A percentile compares a stretch with the other conserved stretches of the same genome.
Evolutionary conservation across 2,888 invertebrate genomes (phyloP).

Genomic region (Deladenus siricidicola): DNA sequence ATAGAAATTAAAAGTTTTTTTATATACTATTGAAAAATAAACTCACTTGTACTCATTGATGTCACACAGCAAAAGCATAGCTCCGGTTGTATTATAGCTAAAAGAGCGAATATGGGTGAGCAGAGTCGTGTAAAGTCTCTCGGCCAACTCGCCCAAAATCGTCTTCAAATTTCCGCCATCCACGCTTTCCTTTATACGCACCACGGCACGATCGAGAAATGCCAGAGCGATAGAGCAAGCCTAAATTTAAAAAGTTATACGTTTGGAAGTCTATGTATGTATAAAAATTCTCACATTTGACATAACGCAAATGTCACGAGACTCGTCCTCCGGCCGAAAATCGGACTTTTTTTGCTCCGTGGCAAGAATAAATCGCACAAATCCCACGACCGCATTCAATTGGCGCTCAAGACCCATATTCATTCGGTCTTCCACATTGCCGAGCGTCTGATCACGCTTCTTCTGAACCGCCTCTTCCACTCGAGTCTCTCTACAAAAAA

Average conservation of each 20-base stretch:
- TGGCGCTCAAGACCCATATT: slow-evolving; percentile 66
- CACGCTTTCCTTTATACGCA: slow-evolving; percentile 29
- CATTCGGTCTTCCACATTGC: slow-evolving; percentile 81
- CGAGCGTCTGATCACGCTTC: slow-evolving; percentile 74
- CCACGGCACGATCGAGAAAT: slow-evolving; percentile 62
- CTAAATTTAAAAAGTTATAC: slow-evolving; percentile 58
- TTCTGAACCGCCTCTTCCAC: slow-evolving; percentile 80
- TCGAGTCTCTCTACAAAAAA: slow-evolving; percentile 67
- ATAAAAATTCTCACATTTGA: slow-evolving; percentile 20
- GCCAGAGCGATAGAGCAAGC: slow-evolving; percentile 77
- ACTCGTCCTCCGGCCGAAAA: slow-evolving; percentile 61
- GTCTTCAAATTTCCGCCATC: slow-evolving; percentile 86
- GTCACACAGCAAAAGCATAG: slow-evolving; percentile 95
- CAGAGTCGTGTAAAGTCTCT: slow-evolving; percentile 81
- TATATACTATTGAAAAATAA: no score
- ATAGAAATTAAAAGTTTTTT: no score
- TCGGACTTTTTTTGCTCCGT: slow-evolving; percentile 90
- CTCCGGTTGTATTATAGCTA: slow-evolving; percentile 61
- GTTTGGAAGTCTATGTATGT: background rate
- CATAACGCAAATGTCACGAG: slow-evolving; percentile 17
- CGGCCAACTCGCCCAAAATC: slow-evolving; percentile 78
- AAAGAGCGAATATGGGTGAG: slow-evolving; percentile 74
- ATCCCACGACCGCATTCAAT: slow-evolving; percentile 76
- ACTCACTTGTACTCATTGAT: slow-evolving; percentile 75
- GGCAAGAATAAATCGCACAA: slow-evolving; percentile 80